Conservation (phyloP, 2,888 invertebrate species). For the Nomada lathburiana region DNA sequence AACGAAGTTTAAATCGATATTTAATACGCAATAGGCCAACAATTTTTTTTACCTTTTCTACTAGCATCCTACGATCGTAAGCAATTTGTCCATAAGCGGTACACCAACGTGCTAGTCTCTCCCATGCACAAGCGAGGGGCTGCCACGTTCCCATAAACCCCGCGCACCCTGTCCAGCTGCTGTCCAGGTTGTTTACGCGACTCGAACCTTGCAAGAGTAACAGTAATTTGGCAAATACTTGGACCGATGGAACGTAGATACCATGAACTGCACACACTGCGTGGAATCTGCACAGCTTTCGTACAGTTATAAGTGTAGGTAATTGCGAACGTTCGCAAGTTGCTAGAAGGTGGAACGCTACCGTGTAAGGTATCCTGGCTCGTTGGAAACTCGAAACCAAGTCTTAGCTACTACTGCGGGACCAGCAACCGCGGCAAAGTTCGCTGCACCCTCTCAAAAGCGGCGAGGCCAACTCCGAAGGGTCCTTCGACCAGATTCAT, state of each 20-base stretch:
- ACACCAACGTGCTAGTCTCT: not conserved
- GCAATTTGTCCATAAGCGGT: not conserved
- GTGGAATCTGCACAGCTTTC: slow-evolving; percentile 56
- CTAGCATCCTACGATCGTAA: too few species aligned
- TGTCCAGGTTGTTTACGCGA: slow-evolving; percentile 58
- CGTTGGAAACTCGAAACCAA: slow-evolving; percentile 69
- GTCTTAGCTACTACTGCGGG: slow-evolving; percentile 69
- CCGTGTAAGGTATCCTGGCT: slow-evolving; percentile 63
- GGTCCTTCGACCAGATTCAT: slow-evolving; percentile 78
- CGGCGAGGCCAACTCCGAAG: slow-evolving; percentile 66
- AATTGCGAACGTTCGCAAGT: slow-evolving; percentile 68
- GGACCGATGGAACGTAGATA: slow-evolving; percentile 56
- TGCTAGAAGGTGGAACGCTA: slow-evolving; percentile 63
- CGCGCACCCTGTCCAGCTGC: slow-evolving; percentile 20
- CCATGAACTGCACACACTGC: slow-evolving; percentile 47
- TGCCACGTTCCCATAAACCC: slow-evolving; percentile 21
- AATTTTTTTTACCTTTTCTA: too few species aligned
- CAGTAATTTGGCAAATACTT: slow-evolving; percentile 60
- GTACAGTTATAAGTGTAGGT: slow-evolving; percentile 63
- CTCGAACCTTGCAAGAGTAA: slow-evolving; percentile 49
- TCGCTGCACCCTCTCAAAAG: slow-evolving; percentile 70
- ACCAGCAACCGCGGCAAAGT: slow-evolving; percentile 70
- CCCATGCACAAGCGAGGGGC: not conserved
- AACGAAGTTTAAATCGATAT: too few species aligned
- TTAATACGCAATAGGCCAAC: too few species aligned